Evolutionary conservation across 2,888 invertebrate genomes (phyloP).

Genomic region (Melinopterus prodromus): DNA sequence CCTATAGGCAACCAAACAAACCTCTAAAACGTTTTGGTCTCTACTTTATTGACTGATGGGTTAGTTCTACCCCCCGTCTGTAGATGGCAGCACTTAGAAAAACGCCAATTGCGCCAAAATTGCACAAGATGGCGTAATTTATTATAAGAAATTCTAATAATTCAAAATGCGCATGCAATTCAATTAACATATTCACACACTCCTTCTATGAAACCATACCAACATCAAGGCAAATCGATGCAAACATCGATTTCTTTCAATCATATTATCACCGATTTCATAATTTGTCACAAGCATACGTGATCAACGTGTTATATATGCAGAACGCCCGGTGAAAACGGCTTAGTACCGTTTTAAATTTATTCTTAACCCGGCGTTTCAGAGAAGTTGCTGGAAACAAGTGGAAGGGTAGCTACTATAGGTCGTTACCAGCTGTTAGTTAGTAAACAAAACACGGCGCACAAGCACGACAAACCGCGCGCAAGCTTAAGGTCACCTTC

Average conservation of each 20-base stretch:
- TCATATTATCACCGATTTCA: neutral
- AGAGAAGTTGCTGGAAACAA: neutral
- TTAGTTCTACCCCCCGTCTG: too few relatives aligned
- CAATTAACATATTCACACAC: neutral
- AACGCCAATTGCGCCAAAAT: too few relatives aligned
- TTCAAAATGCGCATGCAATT: too few relatives aligned
- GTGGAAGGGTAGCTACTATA: neutral
- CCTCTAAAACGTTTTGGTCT: too few relatives aligned
- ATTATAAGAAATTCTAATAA: too few relatives aligned
- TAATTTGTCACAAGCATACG: neutral
- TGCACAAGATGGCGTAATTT: too few relatives aligned
- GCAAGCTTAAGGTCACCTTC: neutral
- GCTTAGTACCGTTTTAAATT: neutral
- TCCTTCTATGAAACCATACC: neutral
- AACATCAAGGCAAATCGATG: neutral
- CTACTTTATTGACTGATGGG: too few relatives aligned
- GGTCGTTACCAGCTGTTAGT: neutral
- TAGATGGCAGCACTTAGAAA: too few relatives aligned
- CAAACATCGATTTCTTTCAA: neutral
- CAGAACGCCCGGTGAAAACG: neutral
- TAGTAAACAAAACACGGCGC: neutral
- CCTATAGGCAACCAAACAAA: too few relatives aligned
- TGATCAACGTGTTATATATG: neutral
- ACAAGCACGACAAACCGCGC: neutral
- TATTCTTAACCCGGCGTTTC: neutral